Percentiles rank a stretch among this genome's conserved stretches.
Conservation (phyloP, 2,888 invertebrate genomes). For the Scaeva pyrastri region DNA sequence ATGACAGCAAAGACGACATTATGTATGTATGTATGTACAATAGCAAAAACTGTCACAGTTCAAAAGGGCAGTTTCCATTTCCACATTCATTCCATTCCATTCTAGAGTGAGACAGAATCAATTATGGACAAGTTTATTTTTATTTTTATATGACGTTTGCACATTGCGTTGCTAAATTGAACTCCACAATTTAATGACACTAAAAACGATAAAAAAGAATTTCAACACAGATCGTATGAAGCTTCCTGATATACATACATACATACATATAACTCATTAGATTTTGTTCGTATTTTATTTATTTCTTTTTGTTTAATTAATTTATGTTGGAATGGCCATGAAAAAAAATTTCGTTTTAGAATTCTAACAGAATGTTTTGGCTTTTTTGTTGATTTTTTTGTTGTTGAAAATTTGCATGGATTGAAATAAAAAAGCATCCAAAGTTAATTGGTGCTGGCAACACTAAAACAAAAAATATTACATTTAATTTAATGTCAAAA, state of each 20-base stretch:
- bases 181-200: background rate
- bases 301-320: background rate
- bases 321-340: constrained; percentile 16
- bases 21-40: background rate
- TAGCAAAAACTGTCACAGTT: constrained; percentile 54
- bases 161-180: constrained; percentile 12
- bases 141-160: constrained; percentile 16
- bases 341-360: constrained; percentile 1
- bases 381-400: background rate
- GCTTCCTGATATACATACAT: background rate
- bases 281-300: background rate
- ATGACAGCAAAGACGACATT: background rate
- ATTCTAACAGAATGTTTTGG: background rate
- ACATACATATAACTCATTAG: background rate
- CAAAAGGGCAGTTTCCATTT: constrained; percentile 67
- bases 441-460: too few species aligned
- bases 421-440: too few species aligned
- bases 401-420: background rate
- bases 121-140: background rate
- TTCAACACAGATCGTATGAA: background rate
- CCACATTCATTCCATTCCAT: constrained; percentile 43
- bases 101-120: background rate
- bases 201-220: background rate
- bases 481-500: too few species aligned
- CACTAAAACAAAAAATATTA: too few species aligned